Base-by-base conservation (phyloP, 1,140 invertebrate species). In the Lasioglossum albipes region DNA sequence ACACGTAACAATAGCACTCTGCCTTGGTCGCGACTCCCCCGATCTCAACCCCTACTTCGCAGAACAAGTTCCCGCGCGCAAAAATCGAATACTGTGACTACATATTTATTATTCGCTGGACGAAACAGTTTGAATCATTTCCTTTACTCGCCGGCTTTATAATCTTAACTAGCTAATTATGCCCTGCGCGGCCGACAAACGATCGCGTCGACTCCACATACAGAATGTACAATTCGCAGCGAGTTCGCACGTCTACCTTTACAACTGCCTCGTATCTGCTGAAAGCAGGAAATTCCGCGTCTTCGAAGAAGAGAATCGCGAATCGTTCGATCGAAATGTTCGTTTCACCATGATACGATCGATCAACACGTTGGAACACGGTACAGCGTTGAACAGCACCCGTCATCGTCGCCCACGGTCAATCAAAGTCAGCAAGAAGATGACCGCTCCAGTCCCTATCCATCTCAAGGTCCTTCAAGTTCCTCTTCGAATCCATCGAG, bases 41-140 rank as follows among this genome's bases (percentile, higher is more conserved):
- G 59, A 66, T 45, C 61, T 27, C 36, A 66, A 54, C 1, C 52
- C 52, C 52, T 18, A 18, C 18, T 20, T 18, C 2, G 52, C 52
- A 18, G 72, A 36, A 65, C 72, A 65, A 36, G 36, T 61, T 57
- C 61, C 74, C 74, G 57, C 75, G 65, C 27, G 27, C 27, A 49
- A n/a, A 72, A 76, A 45, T 79, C 64, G 79, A 85, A 76, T 84
- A 84, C 75, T 62, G 72, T 74, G 68, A 70, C 78, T 82, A 84
- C 49, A 81, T 10, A 81, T 49, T 57, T 65, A 61, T 52, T 80
- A 66, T 31, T 74, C 13, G 41, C 62, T 20, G 52, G 68, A 69
- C 78, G 61, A 62, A 66, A 74, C 62, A 57, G 57, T 81, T 52
- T 59, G 7, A 59, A 20, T 59, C n/a, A 20, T 27, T 54, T 13